phyloP scores from a whole-genome alignment of 2,113 vertebrate genomes.

The Callionymus lyra region DNA sequence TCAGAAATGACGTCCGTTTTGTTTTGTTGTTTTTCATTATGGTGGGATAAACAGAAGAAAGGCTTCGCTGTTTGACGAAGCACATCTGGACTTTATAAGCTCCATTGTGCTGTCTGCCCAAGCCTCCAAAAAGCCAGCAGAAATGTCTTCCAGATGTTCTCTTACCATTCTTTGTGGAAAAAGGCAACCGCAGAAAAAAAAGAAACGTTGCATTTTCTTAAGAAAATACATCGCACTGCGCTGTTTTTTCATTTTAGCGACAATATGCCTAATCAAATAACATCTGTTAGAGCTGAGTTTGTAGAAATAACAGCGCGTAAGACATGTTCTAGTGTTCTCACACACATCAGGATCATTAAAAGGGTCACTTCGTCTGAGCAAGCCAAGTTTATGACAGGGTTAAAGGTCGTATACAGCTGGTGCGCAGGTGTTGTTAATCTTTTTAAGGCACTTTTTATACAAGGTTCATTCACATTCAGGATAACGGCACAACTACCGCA shows the following conservation, averaged over 20 bases:
- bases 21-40: slow-evolving; percentile 16
- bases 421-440: slow-evolving; percentile 39
- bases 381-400: slow-evolving; percentile 34
- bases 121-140: slow-evolving; percentile 50
- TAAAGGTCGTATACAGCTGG: slow-evolving; percentile 45
- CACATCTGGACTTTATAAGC: slow-evolving; percentile 69
- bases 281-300: slow-evolving; percentile 28
- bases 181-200: slow-evolving; percentile 43
- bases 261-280: slow-evolving; percentile 38
- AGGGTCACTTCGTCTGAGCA: slow-evolving; percentile 33
- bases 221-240: slow-evolving; percentile 48
- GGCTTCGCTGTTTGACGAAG: slow-evolving; percentile 38
- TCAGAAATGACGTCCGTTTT: slow-evolving; percentile 25
- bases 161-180: slow-evolving; percentile 55
- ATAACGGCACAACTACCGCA: too few relatives aligned
- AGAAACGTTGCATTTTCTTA: slow-evolving; percentile 44
- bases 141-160: slow-evolving; percentile 76
- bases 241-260: slow-evolving; percentile 16
- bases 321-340: slow-evolving; percentile 11
- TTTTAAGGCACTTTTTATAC: neutral
- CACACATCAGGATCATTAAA: slow-evolving; percentile 30
- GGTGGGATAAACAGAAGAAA: slow-evolving; percentile 32
- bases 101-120: slow-evolving; percentile 68
- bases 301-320: slow-evolving; percentile 7
- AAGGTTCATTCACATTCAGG: too few relatives aligned